Conservation (phyloP, 2,113 vertebrate genomes). For the Tachycineta bicolor region DNA sequence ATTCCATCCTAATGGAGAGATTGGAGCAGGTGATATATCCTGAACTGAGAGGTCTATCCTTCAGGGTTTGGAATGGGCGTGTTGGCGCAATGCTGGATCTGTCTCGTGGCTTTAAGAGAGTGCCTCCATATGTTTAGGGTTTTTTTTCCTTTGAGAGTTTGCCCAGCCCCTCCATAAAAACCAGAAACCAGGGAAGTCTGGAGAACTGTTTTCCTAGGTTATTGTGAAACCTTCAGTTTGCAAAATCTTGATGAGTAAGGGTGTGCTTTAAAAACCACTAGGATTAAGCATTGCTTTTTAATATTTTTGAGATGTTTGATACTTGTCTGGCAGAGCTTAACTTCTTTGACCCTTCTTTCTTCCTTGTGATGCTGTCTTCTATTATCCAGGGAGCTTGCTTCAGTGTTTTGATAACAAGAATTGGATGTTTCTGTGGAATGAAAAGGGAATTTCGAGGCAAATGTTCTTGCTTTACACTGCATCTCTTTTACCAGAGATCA, state of each 20-base stretch:
- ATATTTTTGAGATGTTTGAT: background rate
- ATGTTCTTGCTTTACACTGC: background rate
- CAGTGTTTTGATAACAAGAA: background rate
- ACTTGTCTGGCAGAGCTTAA: background rate
- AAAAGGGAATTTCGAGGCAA: background rate
- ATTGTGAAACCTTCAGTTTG: background rate
- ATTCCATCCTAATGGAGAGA: background rate
- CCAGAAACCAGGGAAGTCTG: background rate
- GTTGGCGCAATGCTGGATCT: background rate
- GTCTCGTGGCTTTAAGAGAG: background rate
- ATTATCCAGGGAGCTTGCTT: background rate
- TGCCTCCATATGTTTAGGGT: background rate
- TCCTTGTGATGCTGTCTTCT: background rate
- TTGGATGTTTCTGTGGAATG: background rate
- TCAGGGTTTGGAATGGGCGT: background rate
- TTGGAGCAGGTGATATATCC: background rate
- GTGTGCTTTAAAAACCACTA: background rate
- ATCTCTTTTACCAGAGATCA: background rate
- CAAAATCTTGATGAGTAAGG: background rate
- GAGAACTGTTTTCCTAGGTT: background rate
- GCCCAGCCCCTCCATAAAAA: background rate
- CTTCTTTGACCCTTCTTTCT: background rate
- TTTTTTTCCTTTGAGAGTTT: background rate
- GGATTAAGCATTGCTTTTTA: background rate
- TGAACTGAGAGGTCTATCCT: background rate